Conservation (phyloP, 2,888 invertebrate species). For the Agrochola macilenta region DNA sequence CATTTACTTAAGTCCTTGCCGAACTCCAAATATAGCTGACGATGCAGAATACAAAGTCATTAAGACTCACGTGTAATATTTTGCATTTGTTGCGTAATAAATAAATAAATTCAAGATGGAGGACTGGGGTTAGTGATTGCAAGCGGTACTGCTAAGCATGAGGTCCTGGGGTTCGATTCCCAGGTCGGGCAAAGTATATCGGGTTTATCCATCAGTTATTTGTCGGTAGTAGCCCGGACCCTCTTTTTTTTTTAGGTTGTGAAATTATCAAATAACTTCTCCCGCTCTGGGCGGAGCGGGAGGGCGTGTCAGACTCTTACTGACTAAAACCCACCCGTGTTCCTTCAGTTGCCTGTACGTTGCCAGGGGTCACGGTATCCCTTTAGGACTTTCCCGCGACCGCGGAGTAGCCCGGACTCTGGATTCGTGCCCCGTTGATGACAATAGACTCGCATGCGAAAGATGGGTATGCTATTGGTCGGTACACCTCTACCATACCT, state of each 20-base stretch:
- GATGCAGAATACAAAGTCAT: slow-evolving; percentile 30
- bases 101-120: background rate
- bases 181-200: background rate
- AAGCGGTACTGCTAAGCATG: background rate
- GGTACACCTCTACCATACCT: background rate
- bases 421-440: background rate
- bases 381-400: no score
- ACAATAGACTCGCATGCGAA: background rate
- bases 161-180: no score
- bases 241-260: no score
- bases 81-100: slow-evolving; percentile 44
- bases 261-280: no score
- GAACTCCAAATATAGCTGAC: slow-evolving; percentile 25
- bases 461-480: background rate
- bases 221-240: background rate
- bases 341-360: no score
- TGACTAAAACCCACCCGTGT: no score
- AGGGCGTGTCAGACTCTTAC: no score
- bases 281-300: no score
- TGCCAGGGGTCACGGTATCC: no score
- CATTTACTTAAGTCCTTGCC: slow-evolving; percentile 45
- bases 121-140: background rate
- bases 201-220: background rate
- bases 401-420: no score
- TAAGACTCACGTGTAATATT: slow-evolving; percentile 37